A percentile compares a stretch with the other conserved stretches of the same genome.
phyloP scores from a whole-genome alignment of 2,797 vertebrate species.

The Hafferia zeledoni region DNA sequence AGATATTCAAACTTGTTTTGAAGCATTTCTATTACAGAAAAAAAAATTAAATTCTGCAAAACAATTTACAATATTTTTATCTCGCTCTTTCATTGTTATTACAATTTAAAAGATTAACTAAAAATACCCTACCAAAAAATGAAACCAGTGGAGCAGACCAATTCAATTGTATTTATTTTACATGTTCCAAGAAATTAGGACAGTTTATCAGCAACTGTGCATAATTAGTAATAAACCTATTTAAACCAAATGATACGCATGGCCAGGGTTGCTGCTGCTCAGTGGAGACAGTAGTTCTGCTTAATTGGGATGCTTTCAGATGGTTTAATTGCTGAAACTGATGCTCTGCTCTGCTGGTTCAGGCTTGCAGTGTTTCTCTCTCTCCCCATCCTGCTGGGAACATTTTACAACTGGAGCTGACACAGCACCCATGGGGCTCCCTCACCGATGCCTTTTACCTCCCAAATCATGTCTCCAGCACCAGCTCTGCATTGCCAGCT shows the following conservation, averaged over 20 bases:
- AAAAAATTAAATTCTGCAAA: background rate
- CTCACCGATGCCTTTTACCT: background rate
- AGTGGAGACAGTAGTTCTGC: background rate
- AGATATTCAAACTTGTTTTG: background rate
- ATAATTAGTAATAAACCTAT: conserved; percentile 43
- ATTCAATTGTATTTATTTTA: background rate
- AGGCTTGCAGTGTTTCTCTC: background rate
- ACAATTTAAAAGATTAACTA: background rate
- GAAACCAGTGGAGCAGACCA: background rate
- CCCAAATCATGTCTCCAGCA: background rate
- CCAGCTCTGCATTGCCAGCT: background rate
- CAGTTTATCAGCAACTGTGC: conserved; percentile 14
- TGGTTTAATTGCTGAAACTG: background rate
- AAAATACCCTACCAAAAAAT: background rate
- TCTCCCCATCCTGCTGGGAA: background rate
- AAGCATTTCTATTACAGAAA: background rate
- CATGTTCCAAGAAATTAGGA: background rate
- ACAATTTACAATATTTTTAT: background rate
- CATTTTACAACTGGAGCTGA: background rate
- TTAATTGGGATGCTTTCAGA: conserved; percentile 11
- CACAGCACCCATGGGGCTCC: background rate
- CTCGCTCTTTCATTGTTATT: background rate
- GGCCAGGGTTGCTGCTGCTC: background rate
- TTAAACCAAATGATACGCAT: conserved; percentile 1
- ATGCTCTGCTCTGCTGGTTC: background rate